Base-by-base conservation (phyloP, 1,140 invertebrate genomes). In the Dendroctonus ponderosae region DNA sequence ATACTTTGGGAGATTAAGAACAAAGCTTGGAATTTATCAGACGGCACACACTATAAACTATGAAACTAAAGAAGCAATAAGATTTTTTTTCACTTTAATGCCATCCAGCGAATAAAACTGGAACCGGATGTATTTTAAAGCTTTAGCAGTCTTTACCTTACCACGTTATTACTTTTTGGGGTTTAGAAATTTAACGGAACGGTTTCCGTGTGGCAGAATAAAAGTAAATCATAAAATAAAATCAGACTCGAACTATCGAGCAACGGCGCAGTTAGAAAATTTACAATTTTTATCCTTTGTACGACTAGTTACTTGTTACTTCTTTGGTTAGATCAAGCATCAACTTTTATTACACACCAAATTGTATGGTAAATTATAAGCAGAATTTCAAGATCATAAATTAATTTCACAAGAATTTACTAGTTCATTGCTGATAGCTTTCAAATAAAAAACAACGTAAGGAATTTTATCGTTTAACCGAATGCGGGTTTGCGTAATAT, bases 71-170 rank as follows among this genome's bases (percentile, higher is more conserved):
- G 43, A 46, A 46, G 8, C 12, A 46, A 46, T 46, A 2, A 1
- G 12, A 46, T 46, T 46, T 12, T 46, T 46, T 12, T 46, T 46
- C 8, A 46, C 8, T 26, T 12, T 12, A 46, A 11, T 12, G 43
- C 43, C 43, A 46, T 46, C 43, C 8, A 46, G 12, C 8, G 8
- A 46, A 46, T 46, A 46, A 46, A 46, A 46, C 8, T 11, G 43
- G 43, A 46, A 12, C 43, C 43, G 12, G 8, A 12, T 46, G 43
- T 12, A 11, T 46, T 46, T 46, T 46, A 46, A 46, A 46, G 43
- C 43, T 46, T 46, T 46, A 46, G 12, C 43, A 46, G 43, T 46
- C 43, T 46, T 46, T 12, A 46, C 43, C 43, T 46, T 46, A 12
- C 8, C 43, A 46, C 12, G 8, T 46, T 46, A 46, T 46, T 46